Base-by-base conservation (phyloP, 2,888 invertebrate genomes). In the Rhodophaea formosa region DNA sequence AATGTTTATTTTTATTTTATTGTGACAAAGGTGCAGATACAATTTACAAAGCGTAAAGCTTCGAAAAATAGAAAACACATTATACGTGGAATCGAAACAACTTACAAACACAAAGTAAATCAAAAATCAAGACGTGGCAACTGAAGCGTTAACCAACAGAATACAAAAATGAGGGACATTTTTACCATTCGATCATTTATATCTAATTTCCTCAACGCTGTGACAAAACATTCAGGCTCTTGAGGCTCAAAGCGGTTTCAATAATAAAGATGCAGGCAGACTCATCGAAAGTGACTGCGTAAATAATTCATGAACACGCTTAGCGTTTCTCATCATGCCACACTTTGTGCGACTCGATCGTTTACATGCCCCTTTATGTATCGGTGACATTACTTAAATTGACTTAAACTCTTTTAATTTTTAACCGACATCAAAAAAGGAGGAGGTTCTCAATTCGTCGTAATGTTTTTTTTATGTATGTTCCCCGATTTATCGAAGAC, bases 281-380 rank as follows among this genome's bases (percentile, higher is more conserved):
- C 79, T 81, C 82, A 79, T 82, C 79, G 80, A 76, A 66, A 74
- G 78, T 68, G 71, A 72, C 68, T 66, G 69, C 78, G 80, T 86
- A 79, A 86, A 86, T 86, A 84, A 86, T 86, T 84, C 85, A 86
- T 85, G 85, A 86, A 80, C 79, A 77, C 77, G 81, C 83, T 83
- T 79, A 76, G 74, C 72, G 77, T 71, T 71, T 69, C 75, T 82
- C 79, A 74, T 79, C 82, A 75, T 75, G 71, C 70, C 72, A 74
- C 77, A 75, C 77, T 81, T 77, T 74, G 70, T 77, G 69, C 73
- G 73, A 79, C 80, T 69, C 74, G 74, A 79, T 81, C 80, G 76
- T 76, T 76, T 79, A 77, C 77, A 77, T 70, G 69, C 74, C 5
- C 70, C 72, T 75, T 79, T 74, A 75, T 72, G 70, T 74, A 30